phyloP scores from a whole-genome alignment of 2,113 vertebrate species.

The Triplophysa siluroides region DNA sequence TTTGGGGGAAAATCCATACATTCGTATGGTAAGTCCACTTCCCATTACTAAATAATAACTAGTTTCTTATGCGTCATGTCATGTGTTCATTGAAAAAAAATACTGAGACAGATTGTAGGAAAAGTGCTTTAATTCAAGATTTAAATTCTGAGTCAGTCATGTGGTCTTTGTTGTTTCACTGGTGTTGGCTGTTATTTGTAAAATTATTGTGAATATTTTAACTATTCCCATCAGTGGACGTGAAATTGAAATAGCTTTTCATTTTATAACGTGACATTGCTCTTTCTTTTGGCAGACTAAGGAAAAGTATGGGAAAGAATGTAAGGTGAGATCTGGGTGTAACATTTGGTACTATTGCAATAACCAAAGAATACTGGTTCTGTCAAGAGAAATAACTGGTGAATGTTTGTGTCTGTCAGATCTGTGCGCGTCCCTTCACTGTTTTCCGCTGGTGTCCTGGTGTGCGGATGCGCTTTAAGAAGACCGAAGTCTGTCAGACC shows the following conservation, averaged over 20 bases:
- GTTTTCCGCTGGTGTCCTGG: conserved; percentile 98
- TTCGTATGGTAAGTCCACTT: conserved; percentile 86
- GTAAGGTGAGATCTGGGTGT: conserved; percentile 81
- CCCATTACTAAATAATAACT: not conserved
- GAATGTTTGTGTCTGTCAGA: conserved; percentile 69
- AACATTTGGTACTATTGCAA: not conserved
- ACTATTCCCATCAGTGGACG: too few species aligned
- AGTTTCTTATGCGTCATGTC: conserved; percentile 48
- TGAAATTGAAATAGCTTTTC: too few species aligned
- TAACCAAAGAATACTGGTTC: not conserved
- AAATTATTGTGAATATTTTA: too few species aligned
- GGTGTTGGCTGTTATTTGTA: too few species aligned
- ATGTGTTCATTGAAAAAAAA: conserved; percentile 48
- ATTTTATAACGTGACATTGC: not conserved
- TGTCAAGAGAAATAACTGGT: not conserved
- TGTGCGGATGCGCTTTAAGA: conserved; percentile 98
- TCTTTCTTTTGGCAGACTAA: conserved; percentile 83
- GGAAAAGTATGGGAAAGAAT: conserved; percentile 98
- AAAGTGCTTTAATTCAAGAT: too few species aligned
- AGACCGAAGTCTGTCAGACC: conserved; percentile 97
- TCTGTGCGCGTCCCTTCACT: conserved; percentile 96
- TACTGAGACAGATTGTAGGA: too few species aligned
- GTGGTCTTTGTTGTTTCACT: too few species aligned
- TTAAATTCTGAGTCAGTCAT: too few species aligned
- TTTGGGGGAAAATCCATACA: conserved; percentile 97